Base-by-base conservation (phyloP, 2,888 invertebrate species). In the Aphodius sticticus region DNA sequence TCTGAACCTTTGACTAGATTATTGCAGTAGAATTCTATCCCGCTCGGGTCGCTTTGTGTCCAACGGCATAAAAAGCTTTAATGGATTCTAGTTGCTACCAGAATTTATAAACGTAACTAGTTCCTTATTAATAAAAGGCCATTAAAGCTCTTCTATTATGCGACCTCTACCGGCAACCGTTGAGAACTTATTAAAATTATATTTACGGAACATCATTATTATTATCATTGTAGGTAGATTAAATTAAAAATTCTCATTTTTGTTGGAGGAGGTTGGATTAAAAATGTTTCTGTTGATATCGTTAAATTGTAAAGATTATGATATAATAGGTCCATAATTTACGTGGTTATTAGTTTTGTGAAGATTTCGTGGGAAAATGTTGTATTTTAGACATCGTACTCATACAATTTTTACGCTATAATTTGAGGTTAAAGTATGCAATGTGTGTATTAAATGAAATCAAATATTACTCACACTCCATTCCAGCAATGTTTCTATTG, bases 1-100 rank as follows among this genome's bases (percentile, higher is more conserved):
- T 78, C 76, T 78, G 70, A 80, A 77, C 77, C 80, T 80, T 80
- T 80, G 77, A 80, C 78, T 80, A 77, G 70, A 77, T 80, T 80
- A 80, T 53, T 53, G 53, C 53, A 53, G 53, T 53, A 53, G 53
- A 53, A 53, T 53, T 53, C 53, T 53, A 53, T 53, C 53, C 53
- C 53, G 53, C 2, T 12, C 53, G 53, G 53, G 53, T 53, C 53
- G 7, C 53, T 53, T 53, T 53, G 53, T 53, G 53, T 53, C 12
- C 53, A 7, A 7, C 53, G 53, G 12, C 53, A 53, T 53, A 2
- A 53, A 53, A 53, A 53, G 9, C 53, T 53, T 53, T 53, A 53
- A 53, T 53, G 53, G 53, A 53, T 53, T 53, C 53, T 53, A 53
- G 53, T 53, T 53, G 53, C 53, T 53, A 53, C 53, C 53, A 53